phyloP scores from a whole-genome alignment of 2,113 vertebrate species.

The Cheirogaleus medius region DNA sequence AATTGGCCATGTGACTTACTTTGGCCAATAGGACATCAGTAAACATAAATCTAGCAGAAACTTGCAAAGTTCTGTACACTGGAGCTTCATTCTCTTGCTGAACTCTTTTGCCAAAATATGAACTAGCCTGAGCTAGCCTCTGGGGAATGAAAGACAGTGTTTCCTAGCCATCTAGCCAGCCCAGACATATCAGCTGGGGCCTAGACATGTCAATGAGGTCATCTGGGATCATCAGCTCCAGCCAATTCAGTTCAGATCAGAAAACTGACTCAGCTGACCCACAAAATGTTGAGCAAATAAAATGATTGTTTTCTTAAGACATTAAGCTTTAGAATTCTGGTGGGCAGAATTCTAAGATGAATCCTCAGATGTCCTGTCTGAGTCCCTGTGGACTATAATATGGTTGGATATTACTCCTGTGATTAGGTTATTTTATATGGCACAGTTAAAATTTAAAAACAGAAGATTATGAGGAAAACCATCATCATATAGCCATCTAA shows the following conservation, averaged over 20 bases:
- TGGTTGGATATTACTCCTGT: background rate
- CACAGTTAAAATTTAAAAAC: background rate
- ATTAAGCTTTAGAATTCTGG: background rate
- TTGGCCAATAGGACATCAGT: background rate
- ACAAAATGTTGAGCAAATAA: slow-evolving; percentile 1
- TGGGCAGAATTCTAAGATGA: background rate
- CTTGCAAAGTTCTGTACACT: background rate
- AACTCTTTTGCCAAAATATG: background rate
- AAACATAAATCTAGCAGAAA: background rate
- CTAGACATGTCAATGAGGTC: background rate
- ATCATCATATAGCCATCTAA: too few relatives aligned
- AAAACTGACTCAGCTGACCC: background rate
- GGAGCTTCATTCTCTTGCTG: background rate
- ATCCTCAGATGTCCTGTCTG: background rate
- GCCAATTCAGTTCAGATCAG: background rate
- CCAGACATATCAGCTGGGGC: background rate
- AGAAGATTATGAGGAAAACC: too few relatives aligned
- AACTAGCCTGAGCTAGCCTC: background rate
- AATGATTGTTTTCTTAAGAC: background rate
- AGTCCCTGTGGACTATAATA: background rate
- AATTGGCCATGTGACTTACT: background rate
- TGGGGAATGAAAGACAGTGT: background rate
- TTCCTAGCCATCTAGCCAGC: background rate
- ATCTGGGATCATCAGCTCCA: background rate
- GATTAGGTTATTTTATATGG: background rate